A percentile compares a stretch with the other conserved stretches of the same genome.
Evolutionary conservation across 2,888 invertebrate genomes (phyloP).

Genomic region (Pristionchus fissidentatus): DNA sequence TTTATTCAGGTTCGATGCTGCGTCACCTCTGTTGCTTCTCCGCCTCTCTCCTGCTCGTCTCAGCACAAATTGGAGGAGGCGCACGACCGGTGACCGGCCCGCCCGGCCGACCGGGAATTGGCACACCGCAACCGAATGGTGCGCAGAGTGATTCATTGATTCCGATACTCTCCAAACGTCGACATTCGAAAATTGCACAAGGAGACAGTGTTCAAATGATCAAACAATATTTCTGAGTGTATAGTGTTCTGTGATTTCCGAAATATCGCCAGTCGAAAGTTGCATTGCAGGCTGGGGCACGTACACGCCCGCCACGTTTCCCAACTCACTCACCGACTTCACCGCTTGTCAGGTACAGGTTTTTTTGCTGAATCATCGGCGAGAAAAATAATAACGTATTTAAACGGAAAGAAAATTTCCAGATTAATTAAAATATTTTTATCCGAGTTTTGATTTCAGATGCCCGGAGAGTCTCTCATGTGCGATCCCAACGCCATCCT

Average conservation of each 20-base stretch:
- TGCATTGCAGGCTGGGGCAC: neutral
- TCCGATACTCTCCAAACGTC: neutral
- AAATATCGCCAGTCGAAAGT: neutral
- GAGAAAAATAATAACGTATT: neutral
- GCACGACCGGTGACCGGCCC: neutral
- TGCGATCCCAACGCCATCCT: slow-evolving; percentile 44
- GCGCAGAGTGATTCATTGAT: neutral
- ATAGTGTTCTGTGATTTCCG: neutral
- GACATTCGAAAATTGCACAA: too few species aligned
- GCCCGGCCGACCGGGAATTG: neutral
- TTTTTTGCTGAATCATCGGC: neutral
- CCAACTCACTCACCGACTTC: neutral
- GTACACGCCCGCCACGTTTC: slow-evolving; percentile 22
- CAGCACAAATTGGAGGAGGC: slow-evolving; percentile 2
- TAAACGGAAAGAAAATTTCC: neutral
- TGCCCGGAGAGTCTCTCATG: slow-evolving; percentile 15
- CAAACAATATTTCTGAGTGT: neutral
- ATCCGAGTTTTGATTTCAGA: slow-evolving; percentile 1
- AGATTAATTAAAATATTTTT: neutral
- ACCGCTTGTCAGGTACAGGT: neutral
- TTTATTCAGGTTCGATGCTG: neutral
- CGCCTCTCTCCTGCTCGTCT: neutral
- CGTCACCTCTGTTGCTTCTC: neutral
- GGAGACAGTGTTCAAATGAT: neutral
- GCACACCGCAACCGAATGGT: neutral